Conservation (phyloP, 2,797 vertebrate species). For the Rhinichthys osculus region DNA sequence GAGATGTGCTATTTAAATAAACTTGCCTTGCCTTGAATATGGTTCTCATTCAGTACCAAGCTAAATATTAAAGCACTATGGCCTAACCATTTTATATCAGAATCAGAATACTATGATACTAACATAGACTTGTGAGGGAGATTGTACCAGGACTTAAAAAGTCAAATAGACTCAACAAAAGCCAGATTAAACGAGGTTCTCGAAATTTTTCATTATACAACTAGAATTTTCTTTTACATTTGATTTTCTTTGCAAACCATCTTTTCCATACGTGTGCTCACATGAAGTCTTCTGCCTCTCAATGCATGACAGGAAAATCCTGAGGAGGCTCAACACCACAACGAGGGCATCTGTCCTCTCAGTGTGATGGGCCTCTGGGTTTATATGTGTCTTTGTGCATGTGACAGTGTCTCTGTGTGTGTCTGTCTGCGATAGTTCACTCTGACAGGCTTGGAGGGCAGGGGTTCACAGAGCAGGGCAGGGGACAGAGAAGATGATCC, state of each 20-base stretch:
- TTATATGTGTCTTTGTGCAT: slow-evolving; percentile 52
- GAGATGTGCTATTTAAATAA: too few species aligned
- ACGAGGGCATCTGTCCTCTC: slow-evolving; percentile 39
- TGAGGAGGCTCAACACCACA: slow-evolving; percentile 30
- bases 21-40: background rate
- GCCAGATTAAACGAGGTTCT: background rate
- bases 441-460: slow-evolving; percentile 62
- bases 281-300: slow-evolving; percentile 16
- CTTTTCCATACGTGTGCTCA: slow-evolving; percentile 5
- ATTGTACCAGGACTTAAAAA: background rate
- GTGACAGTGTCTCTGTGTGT: slow-evolving; percentile 53
- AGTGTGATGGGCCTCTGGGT: slow-evolving; percentile 59
- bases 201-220: background rate
- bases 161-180: slow-evolving; percentile 5
- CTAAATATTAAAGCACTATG: background rate
- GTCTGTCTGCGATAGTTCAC: slow-evolving; percentile 60
- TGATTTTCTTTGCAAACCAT: background rate
- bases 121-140: background rate
- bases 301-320: slow-evolving; percentile 32
- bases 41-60: background rate
- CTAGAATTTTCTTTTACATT: background rate
- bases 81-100: background rate
- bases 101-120: background rate
- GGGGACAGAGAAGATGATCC: slow-evolving; percentile 46
- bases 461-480: slow-evolving; percentile 55